Conservation (phyloP, 2,888 invertebrate species). For the Dynastes grantii region DNA sequence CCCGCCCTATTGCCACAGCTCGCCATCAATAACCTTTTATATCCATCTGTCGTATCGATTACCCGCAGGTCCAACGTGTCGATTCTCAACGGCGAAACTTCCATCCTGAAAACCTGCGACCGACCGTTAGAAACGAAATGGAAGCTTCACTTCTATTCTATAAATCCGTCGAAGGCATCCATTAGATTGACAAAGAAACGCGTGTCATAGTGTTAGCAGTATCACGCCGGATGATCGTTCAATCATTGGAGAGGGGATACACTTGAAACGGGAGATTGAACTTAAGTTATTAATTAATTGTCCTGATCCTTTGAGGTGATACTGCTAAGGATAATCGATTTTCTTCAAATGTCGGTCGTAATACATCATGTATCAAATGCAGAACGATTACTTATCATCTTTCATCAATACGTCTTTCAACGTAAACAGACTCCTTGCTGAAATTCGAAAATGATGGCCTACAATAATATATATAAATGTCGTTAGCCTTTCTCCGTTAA, state of each 20-base stretch:
- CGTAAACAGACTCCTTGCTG: too few species aligned
- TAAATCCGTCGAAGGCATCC: slow-evolving; percentile 36
- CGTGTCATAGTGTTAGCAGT: slow-evolving; percentile 20
- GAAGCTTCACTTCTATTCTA: slow-evolving; percentile 33
- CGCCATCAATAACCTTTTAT: slow-evolving; percentile 63
- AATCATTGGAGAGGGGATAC: slow-evolving; percentile 35
- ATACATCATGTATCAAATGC: background rate
- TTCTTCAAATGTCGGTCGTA: background rate
- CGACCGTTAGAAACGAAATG: slow-evolving; percentile 22
- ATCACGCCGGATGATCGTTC: slow-evolving; percentile 35
- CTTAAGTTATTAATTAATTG: slow-evolving; percentile 41
- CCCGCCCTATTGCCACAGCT: slow-evolving; percentile 53
- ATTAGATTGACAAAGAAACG: slow-evolving; percentile 38
- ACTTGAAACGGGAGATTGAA: slow-evolving; percentile 4
- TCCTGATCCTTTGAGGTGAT: slow-evolving; percentile 8
- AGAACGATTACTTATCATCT: background rate
- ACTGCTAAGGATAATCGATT: background rate
- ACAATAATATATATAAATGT: too few species aligned
- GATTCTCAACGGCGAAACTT: slow-evolving; percentile 40
- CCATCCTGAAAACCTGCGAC: background rate
- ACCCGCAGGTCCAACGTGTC: slow-evolving; percentile 60
- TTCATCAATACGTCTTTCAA: too few species aligned
- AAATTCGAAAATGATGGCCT: too few species aligned
- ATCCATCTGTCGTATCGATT: slow-evolving; percentile 64
- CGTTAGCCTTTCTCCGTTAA: too few species aligned